Conservation (phyloP, 2,797 vertebrate species). For the Pantherophis alleghaniensis region DNA sequence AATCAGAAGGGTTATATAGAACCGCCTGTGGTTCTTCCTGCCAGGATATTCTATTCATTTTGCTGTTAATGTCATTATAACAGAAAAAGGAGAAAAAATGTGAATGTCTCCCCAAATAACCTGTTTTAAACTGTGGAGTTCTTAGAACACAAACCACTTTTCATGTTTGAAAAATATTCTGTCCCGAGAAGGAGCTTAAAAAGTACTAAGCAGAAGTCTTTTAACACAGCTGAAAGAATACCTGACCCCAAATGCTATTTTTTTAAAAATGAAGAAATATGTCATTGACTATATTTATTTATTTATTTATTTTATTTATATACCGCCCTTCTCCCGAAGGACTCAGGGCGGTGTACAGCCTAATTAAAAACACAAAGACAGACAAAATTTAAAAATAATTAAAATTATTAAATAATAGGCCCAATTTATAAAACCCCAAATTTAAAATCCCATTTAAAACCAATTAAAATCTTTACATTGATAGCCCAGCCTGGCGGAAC, state of each 20-base stretch:
- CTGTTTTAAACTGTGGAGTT: not conserved
- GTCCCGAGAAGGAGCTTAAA: conserved; percentile 6
- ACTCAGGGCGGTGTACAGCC: no score
- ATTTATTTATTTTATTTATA: no score
- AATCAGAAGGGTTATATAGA: not conserved
- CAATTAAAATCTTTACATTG: no score
- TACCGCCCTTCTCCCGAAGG: no score
- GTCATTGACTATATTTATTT: not conserved
- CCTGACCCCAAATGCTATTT: conserved; percentile 6
- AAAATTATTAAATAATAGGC: no score
- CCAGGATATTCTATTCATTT: conserved; percentile 10
- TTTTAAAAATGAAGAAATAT: not conserved
- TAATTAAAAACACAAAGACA: no score
- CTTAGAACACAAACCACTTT: fast-evolving
- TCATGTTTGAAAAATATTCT: not conserved
- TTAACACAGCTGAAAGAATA: conserved; percentile 8
- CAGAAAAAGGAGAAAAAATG: not conserved
- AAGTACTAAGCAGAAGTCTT: not conserved
- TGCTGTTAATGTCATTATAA: conserved; percentile 6
- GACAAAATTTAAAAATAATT: no score
- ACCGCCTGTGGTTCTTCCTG: not conserved
- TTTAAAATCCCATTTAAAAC: no score
- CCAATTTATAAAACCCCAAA: no score
- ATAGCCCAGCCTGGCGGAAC: no score
- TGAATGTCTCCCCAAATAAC: not conserved